Conservation (phyloP, 2,797 vertebrate genomes). For the Scolopax bukidnonensis region DNA sequence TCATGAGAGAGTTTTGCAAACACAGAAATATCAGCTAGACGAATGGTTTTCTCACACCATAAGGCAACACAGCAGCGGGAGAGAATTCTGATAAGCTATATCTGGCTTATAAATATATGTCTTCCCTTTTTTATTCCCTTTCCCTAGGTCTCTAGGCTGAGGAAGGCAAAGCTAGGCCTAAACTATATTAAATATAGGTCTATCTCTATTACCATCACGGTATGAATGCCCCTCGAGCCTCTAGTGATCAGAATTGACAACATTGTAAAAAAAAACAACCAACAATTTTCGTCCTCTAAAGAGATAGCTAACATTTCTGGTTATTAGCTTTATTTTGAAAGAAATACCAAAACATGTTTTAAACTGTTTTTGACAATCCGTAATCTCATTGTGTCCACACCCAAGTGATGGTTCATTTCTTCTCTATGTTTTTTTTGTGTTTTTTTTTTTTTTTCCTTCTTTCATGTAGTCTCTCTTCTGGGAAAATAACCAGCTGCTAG, state of each 20-base stretch:
- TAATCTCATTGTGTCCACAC: not conserved
- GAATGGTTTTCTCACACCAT: not conserved
- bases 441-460: not conserved
- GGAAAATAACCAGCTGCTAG: constrained; percentile 80
- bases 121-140: not conserved
- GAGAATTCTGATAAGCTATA: not conserved
- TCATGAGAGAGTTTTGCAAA: not conserved
- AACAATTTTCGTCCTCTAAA: not conserved
- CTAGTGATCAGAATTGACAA: not conserved
- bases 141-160: not conserved
- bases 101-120: not conserved
- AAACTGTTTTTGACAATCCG: not conserved
- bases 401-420: not conserved
- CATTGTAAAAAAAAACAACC: not conserved
- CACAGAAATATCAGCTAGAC: not conserved
- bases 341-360: not conserved
- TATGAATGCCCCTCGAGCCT: not conserved
- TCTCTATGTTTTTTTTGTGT: not conserved
- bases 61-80: not conserved
- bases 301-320: not conserved
- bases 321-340: not conserved
- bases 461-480: constrained; percentile 79
- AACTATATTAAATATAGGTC: not conserved
- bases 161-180: not conserved
- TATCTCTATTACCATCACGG: not conserved